Evolutionary conservation across 2,888 invertebrate genomes (phyloP), one percentile per base, ranked within the genome.

Genomic region (Myathropa florea): DNA sequence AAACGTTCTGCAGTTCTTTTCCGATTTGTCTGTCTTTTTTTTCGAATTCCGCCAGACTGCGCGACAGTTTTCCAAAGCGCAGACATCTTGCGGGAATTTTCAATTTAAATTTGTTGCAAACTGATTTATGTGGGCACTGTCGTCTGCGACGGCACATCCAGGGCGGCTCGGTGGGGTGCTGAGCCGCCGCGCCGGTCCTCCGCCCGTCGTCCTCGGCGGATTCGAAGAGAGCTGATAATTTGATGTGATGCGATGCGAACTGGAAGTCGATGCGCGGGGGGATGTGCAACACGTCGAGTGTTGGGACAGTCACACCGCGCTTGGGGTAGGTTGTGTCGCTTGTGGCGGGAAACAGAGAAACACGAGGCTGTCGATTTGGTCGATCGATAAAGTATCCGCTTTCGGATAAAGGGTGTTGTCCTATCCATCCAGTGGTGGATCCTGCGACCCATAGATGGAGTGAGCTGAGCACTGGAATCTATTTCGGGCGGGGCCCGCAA

Each of bases 101-200:
- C 80, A 80, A 85, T 88, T 85, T 88, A 85, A 88, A 88, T 88
- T 89, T 88, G 82, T 73, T 76, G 76, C 64, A 71, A 88, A 88
- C 88, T 89, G 88, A 88, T 88, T 88, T 88, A 89, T 88, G 88
- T 88, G 88, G 88, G 89, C 88, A 89, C 86, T 88, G 82, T 76
- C 83, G 88, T 87, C 88, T 86, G 86, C 83, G 86, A 46, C 46
- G 18, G 78, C 82, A 86, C 82, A 70, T 78, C 82, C 53, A 36
- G 78, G 70, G 70, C 77, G 65, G 77, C 71, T 70, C 18, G 46
- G 55, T 26, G 73, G 30, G 36, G 30, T 36, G 23, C 57, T 61
- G 23, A 57, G 64, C 46, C 12, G 30, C 18, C 64, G 71, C 21
- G 76, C 10, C 14, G 1, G 36, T 9, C 46, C 4, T 14, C 23